Evolutionary conservation across 2,888 invertebrate species (phyloP).

Genomic region (Celastrina argiolus): DNA sequence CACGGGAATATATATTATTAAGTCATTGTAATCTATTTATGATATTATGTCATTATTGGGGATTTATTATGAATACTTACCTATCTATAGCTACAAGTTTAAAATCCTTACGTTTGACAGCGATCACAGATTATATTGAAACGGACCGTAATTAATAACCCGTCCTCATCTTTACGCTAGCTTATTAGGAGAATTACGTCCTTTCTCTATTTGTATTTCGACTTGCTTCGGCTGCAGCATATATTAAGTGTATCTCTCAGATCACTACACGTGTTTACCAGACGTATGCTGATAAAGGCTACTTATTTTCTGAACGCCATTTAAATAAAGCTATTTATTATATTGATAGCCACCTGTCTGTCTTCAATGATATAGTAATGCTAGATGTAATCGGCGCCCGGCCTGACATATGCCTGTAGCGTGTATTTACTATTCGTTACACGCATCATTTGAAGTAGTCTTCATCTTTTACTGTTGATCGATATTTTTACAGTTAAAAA

Average conservation of each 20-base stretch:
- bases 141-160: too few relatives aligned
- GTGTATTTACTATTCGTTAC: slow-evolving; percentile 9
- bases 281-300: slow-evolving; percentile 20
- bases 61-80: too few relatives aligned
- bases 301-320: slow-evolving; percentile 23
- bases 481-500: not conserved
- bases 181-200: not conserved
- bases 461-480: not conserved
- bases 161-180: not conserved
- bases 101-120: too few relatives aligned
- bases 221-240: not conserved
- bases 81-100: too few relatives aligned
- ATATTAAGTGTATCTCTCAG: slow-evolving; percentile 15
- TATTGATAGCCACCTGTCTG: slow-evolving; percentile 24
- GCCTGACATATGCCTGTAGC: slow-evolving; percentile 3
- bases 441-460: not conserved
- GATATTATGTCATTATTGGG: too few relatives aligned
- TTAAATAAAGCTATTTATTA: slow-evolving; percentile 26
- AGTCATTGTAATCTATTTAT: too few relatives aligned
- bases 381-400: slow-evolving; percentile 24
- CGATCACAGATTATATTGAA: too few relatives aligned
- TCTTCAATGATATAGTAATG: slow-evolving; percentile 22
- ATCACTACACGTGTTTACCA: slow-evolving; percentile 25
- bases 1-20: too few relatives aligned
- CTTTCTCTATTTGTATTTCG: slow-evolving; percentile 8